Evolutionary conservation across 2,888 invertebrate genomes (phyloP), one percentile per base, ranked within the genome.

Genomic region (Cataglyphis cursor): DNA sequence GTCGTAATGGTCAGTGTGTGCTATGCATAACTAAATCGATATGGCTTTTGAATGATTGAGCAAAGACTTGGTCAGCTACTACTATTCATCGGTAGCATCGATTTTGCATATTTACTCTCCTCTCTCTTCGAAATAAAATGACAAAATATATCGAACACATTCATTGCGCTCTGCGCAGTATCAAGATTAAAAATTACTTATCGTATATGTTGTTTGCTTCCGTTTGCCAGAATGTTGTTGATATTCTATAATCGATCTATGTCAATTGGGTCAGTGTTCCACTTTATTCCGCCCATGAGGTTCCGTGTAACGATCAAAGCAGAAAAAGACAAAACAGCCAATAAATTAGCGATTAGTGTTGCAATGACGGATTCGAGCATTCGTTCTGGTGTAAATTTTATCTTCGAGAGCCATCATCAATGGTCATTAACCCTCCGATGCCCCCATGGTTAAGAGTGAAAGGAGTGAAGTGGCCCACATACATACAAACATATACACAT

Each of bases 401-500:
- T 73, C 59, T 74, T 44, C 12, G 31, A 3, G 18, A 59, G 18
- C 1, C 57, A 73, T 59, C 54, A 48, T 44, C 44, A 31, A 59
- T 73, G 74, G 41, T 73, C 78, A 74, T 80, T 59, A 74, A 80
- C 74, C 74, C 59, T 80, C 48, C 24, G 35, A n/a, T 78, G 21
- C 35, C 74, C 44, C n/a, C 35, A 31, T 12, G 5, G 31, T 73
- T 74, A 48, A 80, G 78, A 80, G 78, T 80, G 78, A 80, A 80
- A 80, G 78, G 78, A 80, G 9, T 44, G 74, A 73, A 80, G 41
- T 72, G 78, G 74, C 75, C 74, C 72, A 68, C 21, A 44, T 57
- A 35, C 59, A 51, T n/a, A 51, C 8, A 8, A n/a, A n/a, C 48
- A n/a, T n/a, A 51, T 2, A 51, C 28, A 68, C 21, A 57, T 57